phyloP scores from a whole-genome alignment of 2,888 invertebrate genomes.

The Dolomedes plantarius region DNA sequence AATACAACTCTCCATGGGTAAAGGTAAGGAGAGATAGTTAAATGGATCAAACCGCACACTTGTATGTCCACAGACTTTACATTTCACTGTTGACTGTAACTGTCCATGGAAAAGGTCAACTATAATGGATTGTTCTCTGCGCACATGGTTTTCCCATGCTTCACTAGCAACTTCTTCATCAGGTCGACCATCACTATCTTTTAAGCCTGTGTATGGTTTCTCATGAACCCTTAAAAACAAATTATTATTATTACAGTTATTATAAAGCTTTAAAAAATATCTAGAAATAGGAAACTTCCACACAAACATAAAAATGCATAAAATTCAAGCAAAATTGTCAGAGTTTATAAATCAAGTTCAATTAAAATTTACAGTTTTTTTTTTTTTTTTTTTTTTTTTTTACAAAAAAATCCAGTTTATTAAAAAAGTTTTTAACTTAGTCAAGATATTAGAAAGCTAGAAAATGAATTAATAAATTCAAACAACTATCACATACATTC shows the following conservation, averaged over 20 bases:
- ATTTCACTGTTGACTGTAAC: slow-evolving; percentile 90
- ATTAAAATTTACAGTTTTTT: too few species aligned
- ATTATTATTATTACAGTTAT: too few species aligned
- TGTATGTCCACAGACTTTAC: slow-evolving; percentile 87
- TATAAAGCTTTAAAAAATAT: slow-evolving; percentile 10
- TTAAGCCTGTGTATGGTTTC: slow-evolving; percentile 84
- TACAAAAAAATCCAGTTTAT: too few species aligned
- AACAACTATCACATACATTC: too few species aligned
- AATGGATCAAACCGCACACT: slow-evolving; percentile 94
- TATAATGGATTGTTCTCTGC: slow-evolving; percentile 89
- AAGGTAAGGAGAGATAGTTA: slow-evolving; percentile 90
- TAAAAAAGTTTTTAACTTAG: too few species aligned
- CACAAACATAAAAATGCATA: too few species aligned
- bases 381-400: too few species aligned
- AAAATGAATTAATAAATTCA: too few species aligned
- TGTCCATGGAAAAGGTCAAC: slow-evolving; percentile 95
- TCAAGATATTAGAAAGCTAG: too few species aligned
- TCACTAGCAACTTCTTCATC: slow-evolving; percentile 82
- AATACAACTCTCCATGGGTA: slow-evolving; percentile 91
- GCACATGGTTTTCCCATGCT: slow-evolving; percentile 89
- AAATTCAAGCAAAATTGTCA: too few species aligned
- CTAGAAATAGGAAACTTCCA: too few species aligned
- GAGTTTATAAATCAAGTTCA: too few species aligned
- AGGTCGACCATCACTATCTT: slow-evolving; percentile 86
- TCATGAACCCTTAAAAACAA: slow-evolving; percentile 81